A percentile compares a stretch with the other conserved stretches of the same genome.
Conservation (phyloP, 2,113 vertebrate species). For the Ctenodactylus gundi region DNA sequence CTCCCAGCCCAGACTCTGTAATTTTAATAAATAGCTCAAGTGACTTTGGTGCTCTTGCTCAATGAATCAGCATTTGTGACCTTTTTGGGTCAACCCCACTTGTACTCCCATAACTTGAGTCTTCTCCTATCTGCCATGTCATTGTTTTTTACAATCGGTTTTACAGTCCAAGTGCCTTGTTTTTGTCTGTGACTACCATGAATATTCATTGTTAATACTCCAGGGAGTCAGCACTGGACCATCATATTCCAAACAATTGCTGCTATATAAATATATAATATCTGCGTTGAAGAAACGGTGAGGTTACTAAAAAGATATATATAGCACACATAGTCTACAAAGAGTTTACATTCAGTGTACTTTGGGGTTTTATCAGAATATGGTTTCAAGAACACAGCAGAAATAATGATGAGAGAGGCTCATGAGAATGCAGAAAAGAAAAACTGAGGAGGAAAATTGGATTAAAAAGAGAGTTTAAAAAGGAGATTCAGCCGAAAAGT, state of each 20-base stretch:
- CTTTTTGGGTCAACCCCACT: not conserved
- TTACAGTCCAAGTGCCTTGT: not conserved
- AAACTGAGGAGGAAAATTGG: conserved; percentile 17
- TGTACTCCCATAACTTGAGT: not conserved
- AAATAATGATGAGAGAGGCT: not conserved
- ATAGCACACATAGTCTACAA: not conserved
- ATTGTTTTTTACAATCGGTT: not conserved
- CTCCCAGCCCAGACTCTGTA: not conserved
- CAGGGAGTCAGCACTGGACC: not conserved
- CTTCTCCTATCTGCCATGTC: not conserved
- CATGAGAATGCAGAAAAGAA: not conserved
- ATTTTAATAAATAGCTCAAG: not conserved
- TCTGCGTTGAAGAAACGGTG: not conserved
- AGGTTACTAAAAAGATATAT: too few species aligned
- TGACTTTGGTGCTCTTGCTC: not conserved
- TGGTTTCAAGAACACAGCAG: not conserved
- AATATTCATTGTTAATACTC: not conserved
- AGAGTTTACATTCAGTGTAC: not conserved
- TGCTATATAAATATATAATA: not conserved
- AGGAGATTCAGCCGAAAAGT: conserved; percentile 19
- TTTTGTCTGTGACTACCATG: not conserved
- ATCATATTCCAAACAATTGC: conserved; percentile 3
- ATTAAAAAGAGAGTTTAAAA: not conserved
- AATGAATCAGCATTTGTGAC: not conserved
- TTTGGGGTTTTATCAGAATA: not conserved